phyloP scores from a whole-genome alignment of 2,888 invertebrate species.

The Plutella xylostella region DNA sequence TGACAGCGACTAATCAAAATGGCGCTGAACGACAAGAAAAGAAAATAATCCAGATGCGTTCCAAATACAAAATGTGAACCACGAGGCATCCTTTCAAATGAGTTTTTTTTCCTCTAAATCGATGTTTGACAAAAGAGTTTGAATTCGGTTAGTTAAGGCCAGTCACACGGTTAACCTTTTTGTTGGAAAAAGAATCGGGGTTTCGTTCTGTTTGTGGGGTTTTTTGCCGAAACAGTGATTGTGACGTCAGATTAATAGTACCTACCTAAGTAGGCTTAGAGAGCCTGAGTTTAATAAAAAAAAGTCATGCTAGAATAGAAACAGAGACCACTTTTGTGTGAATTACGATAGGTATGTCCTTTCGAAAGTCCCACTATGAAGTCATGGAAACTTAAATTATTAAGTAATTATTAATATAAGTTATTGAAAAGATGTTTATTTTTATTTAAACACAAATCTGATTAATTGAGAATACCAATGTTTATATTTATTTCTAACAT shows the following conservation, averaged over 20 bases:
- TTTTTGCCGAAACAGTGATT: neutral
- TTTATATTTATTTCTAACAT: too few species aligned
- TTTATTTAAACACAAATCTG: too few species aligned
- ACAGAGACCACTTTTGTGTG: neutral
- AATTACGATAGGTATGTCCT: neutral
- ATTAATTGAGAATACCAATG: too few species aligned
- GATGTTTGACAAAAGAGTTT: constrained; percentile 28
- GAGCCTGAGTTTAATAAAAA: too few species aligned
- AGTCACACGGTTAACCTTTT: constrained; percentile 26
- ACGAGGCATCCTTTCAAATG: constrained; percentile 19
- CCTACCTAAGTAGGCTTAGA: too few species aligned
- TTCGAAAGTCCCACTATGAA: neutral
- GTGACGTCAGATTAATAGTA: too few species aligned
- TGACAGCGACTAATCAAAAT: neutral
- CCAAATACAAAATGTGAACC: constrained; percentile 6
- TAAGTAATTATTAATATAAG: too few species aligned
- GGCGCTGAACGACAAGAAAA: too few species aligned
- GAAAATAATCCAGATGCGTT: too few species aligned
- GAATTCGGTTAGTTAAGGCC: constrained; percentile 36
- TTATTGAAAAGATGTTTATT: too few species aligned
- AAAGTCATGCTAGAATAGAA: too few species aligned
- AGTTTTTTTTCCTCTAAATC: constrained; percentile 18
- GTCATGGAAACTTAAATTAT: neutral
- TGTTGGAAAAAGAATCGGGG: constrained; percentile 5
- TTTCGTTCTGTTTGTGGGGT: neutral